Percentiles rank a stretch among this genome's conserved stretches.
phyloP scores from a whole-genome alignment of 2,888 invertebrate species.

The Xestia rhomboidea region DNA sequence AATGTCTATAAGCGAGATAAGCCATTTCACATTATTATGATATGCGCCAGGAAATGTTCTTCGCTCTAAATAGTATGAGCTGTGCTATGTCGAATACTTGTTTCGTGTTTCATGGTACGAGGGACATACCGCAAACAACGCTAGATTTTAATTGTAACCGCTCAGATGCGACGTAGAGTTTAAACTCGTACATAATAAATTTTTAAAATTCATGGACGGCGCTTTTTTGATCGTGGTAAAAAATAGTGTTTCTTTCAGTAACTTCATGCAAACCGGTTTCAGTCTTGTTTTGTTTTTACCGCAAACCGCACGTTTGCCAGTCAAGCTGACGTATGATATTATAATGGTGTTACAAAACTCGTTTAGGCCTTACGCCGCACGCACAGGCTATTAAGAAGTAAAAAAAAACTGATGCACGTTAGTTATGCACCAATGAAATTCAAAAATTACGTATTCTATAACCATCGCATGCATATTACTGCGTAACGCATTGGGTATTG shows the following conservation, averaged over 20 bases:
- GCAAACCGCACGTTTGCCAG: slow-evolving; percentile 38
- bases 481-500: slow-evolving; percentile 53
- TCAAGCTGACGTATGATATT: slow-evolving; percentile 42
- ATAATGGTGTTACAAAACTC: slow-evolving; percentile 59
- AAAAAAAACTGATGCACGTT: slow-evolving; percentile 53
- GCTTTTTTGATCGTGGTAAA: slow-evolving; percentile 22
- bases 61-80: slow-evolving; percentile 74
- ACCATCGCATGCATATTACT: slow-evolving; percentile 54
- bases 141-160: slow-evolving; percentile 60
- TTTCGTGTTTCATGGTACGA: slow-evolving; percentile 66
- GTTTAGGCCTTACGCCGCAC: slow-evolving; percentile 47
- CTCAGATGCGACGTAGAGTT: slow-evolving; percentile 60
- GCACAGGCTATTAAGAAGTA: slow-evolving; percentile 49
- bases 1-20: slow-evolving; percentile 66
- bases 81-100: slow-evolving; percentile 63
- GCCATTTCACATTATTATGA: slow-evolving; percentile 54
- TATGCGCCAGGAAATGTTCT: slow-evolving; percentile 69
- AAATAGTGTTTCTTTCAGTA: slow-evolving; percentile 47
- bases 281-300: slow-evolving; percentile 35
- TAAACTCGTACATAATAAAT: slow-evolving; percentile 43
- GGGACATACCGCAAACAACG: slow-evolving; percentile 43
- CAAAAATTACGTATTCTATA: slow-evolving; percentile 55
- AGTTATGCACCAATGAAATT: slow-evolving; percentile 62
- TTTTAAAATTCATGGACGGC: slow-evolving; percentile 31
- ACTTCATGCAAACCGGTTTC: slow-evolving; percentile 49